Evolutionary conservation across 1,140 invertebrate genomes (phyloP), one percentile per base, ranked within the genome.

Genomic region (Drosophila leontia): DNA sequence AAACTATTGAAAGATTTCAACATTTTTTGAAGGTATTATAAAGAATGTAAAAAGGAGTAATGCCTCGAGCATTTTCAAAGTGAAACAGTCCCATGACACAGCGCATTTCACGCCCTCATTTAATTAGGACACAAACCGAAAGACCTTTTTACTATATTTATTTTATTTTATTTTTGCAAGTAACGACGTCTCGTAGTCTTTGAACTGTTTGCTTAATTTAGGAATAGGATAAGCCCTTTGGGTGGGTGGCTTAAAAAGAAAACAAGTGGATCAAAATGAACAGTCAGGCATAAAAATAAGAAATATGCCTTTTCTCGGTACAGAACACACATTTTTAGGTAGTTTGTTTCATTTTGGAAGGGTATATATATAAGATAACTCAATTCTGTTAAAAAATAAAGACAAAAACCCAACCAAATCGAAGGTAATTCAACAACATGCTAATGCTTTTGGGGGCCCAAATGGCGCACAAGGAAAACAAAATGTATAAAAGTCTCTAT

Each of bases 211-310:
- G 56, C 74, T 80, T 78, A 84, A 63, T 37, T 64, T 57, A 47
- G 41, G 41, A 17, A 32, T 34, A 53, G 29, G 47, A 19, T 17
- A 29, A 60, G 17, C 48, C 29, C 45, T 69, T 69, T 51, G 53
- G 78, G 78, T 85, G 82, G 82, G 82, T 78, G 78, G 74, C 65
- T 85, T 78, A 78, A 81, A 85, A 80, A 81, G 23, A 23, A 80
- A 85, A 78, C 55, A 44, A 12, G 2, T 23, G 17, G 44, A 75
- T 37, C 75, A 56, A 57, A 47, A 61, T 41, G 1, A n/a, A 26
- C 13, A 32, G 44, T 37, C 19, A 6, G 9, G n/a, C 3, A 12
- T 6, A 23, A 9, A 23, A 23, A 23, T 23, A 8, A 9, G 5
- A 8, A 17, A 3, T 9, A 9, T 9, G 3, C 32, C 7, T 13